Conservation (phyloP, 2,113 vertebrate species). For the Solea senegalensis region DNA sequence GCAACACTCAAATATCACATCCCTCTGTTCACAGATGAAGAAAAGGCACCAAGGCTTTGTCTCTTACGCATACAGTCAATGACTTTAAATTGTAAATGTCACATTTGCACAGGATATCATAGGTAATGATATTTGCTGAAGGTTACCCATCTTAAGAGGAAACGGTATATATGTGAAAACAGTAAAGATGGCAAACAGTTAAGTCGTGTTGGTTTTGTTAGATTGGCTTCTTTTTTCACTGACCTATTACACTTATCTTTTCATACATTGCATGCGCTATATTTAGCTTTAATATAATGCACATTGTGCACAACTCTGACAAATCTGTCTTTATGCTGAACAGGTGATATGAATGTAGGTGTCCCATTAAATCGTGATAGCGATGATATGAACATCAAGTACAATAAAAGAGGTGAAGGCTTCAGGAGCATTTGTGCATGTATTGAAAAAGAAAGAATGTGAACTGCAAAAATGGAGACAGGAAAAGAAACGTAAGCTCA, state of each 20-base stretch:
- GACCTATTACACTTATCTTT: slow-evolving; percentile 27
- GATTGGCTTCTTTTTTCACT: not conserved
- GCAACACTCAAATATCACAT: slow-evolving; percentile 22
- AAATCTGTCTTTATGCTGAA: too few relatives aligned
- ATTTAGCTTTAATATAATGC: too few relatives aligned
- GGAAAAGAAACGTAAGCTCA: too few relatives aligned
- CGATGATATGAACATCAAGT: too few relatives aligned
- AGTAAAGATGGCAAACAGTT: slow-evolving; percentile 9
- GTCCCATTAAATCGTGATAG: too few relatives aligned
- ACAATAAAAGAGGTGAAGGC: too few relatives aligned
- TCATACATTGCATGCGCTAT: not conserved
- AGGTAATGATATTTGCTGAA: slow-evolving; percentile 61
- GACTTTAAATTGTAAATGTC: slow-evolving; percentile 59
- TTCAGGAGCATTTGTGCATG: too few relatives aligned
- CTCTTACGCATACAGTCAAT: slow-evolving; percentile 8
- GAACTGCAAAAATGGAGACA: too few relatives aligned
- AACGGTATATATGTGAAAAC: slow-evolving; percentile 6
- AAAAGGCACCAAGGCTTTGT: not conserved
- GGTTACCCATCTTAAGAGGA: slow-evolving; percentile 54
- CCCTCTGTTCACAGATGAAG: slow-evolving; percentile 3
- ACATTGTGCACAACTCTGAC: too few relatives aligned
- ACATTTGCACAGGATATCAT: slow-evolving; percentile 30
- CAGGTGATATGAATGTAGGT: too few relatives aligned
- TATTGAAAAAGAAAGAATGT: too few relatives aligned
- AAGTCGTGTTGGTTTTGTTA: not conserved